Conservation (phyloP, 1,140 invertebrate genomes). For the Drosophila albomicans region DNA sequence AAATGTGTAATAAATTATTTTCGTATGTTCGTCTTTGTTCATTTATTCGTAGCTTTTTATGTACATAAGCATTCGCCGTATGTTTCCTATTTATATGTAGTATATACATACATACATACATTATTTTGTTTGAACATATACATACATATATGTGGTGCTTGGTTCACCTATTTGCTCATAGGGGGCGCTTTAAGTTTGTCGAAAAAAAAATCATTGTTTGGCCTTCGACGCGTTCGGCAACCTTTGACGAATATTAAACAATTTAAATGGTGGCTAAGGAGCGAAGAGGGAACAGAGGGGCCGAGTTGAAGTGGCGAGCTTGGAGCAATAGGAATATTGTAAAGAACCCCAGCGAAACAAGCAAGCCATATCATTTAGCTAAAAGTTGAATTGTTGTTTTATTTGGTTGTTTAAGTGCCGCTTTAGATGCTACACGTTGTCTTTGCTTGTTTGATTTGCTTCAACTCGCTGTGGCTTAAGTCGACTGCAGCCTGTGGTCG, state of each 20-base stretch:
- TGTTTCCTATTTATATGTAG: slow-evolving; percentile 43
- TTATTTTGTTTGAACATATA: slow-evolving; percentile 28
- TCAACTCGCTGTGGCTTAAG: slow-evolving; percentile 7
- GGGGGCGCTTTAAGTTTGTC: slow-evolving; percentile 51
- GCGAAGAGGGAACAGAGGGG: slow-evolving; percentile 14
- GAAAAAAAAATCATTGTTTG: slow-evolving; percentile 63
- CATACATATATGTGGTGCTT: slow-evolving; percentile 8
- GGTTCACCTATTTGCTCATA: slow-evolving; percentile 45
- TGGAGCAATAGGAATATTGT: slow-evolving; percentile 66
- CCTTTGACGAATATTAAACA: slow-evolving; percentile 83
- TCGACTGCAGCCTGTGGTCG: slow-evolving; percentile 10
- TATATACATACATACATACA: slow-evolving; percentile 13
- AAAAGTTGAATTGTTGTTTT: slow-evolving; percentile 64
- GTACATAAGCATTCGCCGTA: slow-evolving; percentile 36
- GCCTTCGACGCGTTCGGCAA: slow-evolving; percentile 78
- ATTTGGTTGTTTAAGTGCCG: slow-evolving; percentile 31
- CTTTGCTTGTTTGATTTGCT: slow-evolving; percentile 22
- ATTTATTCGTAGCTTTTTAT: slow-evolving; percentile 46
- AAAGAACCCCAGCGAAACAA: slow-evolving; percentile 68
- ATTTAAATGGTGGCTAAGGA: slow-evolving; percentile 54
- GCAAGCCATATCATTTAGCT: slow-evolving; percentile 75
- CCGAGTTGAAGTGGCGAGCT: slow-evolving; percentile 21
- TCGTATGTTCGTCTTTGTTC: slow-evolving; percentile 41
- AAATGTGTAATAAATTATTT: slow-evolving; percentile 77
- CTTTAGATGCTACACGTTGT: slow-evolving; percentile 40